phyloP scores from a whole-genome alignment of 2,888 invertebrate species.

The Stramonita haemastoma region DNA sequence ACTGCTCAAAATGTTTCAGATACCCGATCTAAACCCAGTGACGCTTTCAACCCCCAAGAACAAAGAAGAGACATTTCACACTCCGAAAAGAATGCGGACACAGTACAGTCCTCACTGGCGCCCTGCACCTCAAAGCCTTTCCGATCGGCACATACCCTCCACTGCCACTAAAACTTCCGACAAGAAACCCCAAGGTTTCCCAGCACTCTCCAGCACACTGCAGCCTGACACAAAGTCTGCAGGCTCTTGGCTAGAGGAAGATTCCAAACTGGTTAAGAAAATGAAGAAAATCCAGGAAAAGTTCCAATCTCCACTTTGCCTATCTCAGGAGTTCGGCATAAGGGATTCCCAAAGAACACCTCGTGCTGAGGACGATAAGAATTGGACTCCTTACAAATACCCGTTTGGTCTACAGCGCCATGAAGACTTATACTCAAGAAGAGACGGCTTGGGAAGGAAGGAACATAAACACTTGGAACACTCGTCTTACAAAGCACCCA shows the following conservation, averaged over 20 bases:
- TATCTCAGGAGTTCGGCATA: background rate
- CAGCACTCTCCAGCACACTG: background rate
- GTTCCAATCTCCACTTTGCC: background rate
- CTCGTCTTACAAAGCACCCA: background rate
- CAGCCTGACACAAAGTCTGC: background rate
- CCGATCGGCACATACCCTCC: background rate
- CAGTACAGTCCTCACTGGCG: background rate
- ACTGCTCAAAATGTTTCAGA: background rate
- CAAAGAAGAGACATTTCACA: no score
- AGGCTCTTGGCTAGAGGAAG: background rate
- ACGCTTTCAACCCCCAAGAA: background rate
- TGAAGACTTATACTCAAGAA: background rate
- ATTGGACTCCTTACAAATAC: background rate
- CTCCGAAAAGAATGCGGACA: background rate
- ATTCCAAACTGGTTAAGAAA: background rate
- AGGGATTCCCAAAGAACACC: background rate
- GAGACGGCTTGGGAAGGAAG: background rate
- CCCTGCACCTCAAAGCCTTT: background rate
- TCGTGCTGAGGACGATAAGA: background rate
- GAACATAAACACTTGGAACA: background rate
- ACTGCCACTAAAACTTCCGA: background rate
- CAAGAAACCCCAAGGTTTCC: background rate
- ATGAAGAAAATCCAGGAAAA: conserved; percentile 7
- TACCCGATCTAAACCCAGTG: background rate
- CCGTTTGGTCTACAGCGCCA: background rate